These are phyloP conservation scores for Drosophila busckii DNA, from an alignment of 1,140 invertebrate species.

Conservation along the genomic window DNA sequence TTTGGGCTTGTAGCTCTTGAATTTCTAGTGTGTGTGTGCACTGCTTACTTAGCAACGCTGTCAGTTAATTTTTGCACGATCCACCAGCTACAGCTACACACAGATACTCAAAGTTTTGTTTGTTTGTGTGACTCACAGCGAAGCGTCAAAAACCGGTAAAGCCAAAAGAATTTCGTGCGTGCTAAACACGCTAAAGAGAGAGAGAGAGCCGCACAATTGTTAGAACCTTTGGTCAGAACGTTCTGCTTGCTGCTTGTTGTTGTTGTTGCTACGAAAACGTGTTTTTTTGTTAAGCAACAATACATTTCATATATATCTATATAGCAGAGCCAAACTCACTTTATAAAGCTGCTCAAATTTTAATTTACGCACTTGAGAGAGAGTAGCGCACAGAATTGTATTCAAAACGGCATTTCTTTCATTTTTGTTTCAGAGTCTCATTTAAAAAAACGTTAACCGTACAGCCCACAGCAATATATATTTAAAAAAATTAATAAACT, in stretches of 20 bases:
- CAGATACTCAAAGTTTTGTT: too few species aligned
- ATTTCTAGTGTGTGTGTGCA: too few species aligned
- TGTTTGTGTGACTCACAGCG: constrained; percentile 41
- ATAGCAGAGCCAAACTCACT: constrained; percentile 5
- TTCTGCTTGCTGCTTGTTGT: constrained; percentile 1
- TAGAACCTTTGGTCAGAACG: constrained; percentile 9
- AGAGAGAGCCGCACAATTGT: constrained; percentile 14
- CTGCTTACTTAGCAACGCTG: constrained; percentile 25
- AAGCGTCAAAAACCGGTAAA: constrained; percentile 59
- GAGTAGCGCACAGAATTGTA: constrained; percentile 54
- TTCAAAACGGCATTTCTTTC: constrained; percentile 42
- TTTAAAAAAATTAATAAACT: too few species aligned
- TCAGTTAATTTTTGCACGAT: constrained; percentile 34
- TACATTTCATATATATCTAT: constrained; percentile 14
- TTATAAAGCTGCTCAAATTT: too few species aligned
- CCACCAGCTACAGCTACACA: constrained; percentile 4
- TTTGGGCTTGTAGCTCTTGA: constrained; percentile 2
- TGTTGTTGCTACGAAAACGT: constrained; percentile 33
- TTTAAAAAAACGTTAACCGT: constrained; percentile 52
- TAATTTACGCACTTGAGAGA: constrained; percentile 34
- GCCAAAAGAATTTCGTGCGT: constrained; percentile 64
- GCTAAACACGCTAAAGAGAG: constrained; percentile 46
- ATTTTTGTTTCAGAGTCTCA: constrained; percentile 63
- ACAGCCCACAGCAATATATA: constrained; percentile 26
- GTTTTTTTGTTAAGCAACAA: constrained; percentile 33